phyloP scores from a whole-genome alignment of 2,888 invertebrate species.

The Drosophila ezoana region DNA sequence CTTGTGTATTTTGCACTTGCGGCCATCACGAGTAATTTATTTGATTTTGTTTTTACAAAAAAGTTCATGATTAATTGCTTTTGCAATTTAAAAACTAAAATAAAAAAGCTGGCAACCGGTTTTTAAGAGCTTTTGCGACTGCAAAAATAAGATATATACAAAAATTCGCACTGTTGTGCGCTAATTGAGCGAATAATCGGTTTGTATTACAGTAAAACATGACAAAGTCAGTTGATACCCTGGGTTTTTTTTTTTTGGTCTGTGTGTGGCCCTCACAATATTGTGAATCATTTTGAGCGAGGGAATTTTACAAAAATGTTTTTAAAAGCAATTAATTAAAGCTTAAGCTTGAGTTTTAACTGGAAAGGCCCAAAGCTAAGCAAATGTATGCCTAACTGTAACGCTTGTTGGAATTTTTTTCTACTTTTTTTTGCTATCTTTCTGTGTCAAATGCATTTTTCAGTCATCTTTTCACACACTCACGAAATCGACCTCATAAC shows the following conservation, averaged over 20 bases:
- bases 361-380: not conserved
- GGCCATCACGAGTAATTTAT: not conserved
- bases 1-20: slow-evolving; percentile 8
- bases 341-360: not conserved
- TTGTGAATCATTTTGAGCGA: slow-evolving; percentile 17
- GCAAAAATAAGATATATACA: not conserved
- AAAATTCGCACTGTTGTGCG: slow-evolving; percentile 8
- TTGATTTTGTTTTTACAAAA: not conserved
- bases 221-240: slow-evolving; percentile 2
- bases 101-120: slow-evolving; percentile 19
- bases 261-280: slow-evolving; percentile 6
- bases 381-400: not conserved
- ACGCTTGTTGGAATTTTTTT: not conserved
- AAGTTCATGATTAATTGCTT: slow-evolving; percentile 28
- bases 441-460: slow-evolving; percentile 78
- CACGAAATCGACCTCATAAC: slow-evolving; percentile 69
- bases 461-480: slow-evolving; percentile 64
- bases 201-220: slow-evolving; percentile 23
- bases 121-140: slow-evolving; percentile 19
- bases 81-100: slow-evolving; percentile 1
- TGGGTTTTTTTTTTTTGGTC: not conserved
- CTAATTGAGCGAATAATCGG: slow-evolving; percentile 39
- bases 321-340: not conserved
- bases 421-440: slow-evolving; percentile 22
- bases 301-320: slow-evolving; percentile 2